A percentile compares a stretch with the other conserved stretches of the same genome.
phyloP scores from a whole-genome alignment of 2,797 vertebrate species.

The Streptopelia turtur region DNA sequence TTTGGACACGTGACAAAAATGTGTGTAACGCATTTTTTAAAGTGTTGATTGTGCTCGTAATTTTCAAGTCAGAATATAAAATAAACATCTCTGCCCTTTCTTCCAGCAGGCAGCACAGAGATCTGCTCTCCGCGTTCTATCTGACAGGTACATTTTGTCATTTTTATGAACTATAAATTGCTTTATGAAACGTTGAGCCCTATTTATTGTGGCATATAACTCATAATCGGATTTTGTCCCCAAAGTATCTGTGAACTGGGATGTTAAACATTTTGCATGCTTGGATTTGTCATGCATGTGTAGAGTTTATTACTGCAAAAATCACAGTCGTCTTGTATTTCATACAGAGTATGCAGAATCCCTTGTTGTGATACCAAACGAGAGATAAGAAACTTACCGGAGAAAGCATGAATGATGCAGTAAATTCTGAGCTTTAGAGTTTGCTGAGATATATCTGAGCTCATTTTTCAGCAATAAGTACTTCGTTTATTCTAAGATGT shows the following conservation, averaged over 20 bases:
- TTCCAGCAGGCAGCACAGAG: slow-evolving; percentile 85
- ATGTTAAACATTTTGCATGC: slow-evolving; percentile 83
- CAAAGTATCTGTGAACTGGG: slow-evolving; percentile 79
- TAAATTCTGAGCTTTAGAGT: slow-evolving; percentile 77
- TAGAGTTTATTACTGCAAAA: slow-evolving; percentile 80
- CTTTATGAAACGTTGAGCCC: slow-evolving; percentile 83
- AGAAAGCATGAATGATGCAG: slow-evolving; percentile 64
- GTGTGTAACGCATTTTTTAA: slow-evolving; percentile 66
- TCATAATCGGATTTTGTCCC: slow-evolving; percentile 84
- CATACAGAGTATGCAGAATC: slow-evolving; percentile 76
- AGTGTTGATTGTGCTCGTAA: slow-evolving; percentile 78
- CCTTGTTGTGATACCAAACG: slow-evolving; percentile 75
- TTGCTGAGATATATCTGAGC: slow-evolving; percentile 68
- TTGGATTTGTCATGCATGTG: slow-evolving; percentile 81
- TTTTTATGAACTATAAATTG: slow-evolving; percentile 88
- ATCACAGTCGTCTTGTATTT: slow-evolving; percentile 76
- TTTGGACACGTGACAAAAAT: slow-evolving; percentile 76
- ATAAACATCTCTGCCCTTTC: slow-evolving; percentile 84
- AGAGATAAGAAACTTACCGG: slow-evolving; percentile 75
- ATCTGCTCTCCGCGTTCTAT: slow-evolving; percentile 80
- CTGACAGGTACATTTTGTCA: slow-evolving; percentile 87
- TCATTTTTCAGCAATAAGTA: slow-evolving; percentile 79
- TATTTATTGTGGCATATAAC: slow-evolving; percentile 84
- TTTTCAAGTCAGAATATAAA: slow-evolving; percentile 82
- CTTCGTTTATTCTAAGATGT: slow-evolving; percentile 72